phyloP scores from a whole-genome alignment of 2,888 invertebrate genomes.

The Disparrhopalites patrizii region DNA sequence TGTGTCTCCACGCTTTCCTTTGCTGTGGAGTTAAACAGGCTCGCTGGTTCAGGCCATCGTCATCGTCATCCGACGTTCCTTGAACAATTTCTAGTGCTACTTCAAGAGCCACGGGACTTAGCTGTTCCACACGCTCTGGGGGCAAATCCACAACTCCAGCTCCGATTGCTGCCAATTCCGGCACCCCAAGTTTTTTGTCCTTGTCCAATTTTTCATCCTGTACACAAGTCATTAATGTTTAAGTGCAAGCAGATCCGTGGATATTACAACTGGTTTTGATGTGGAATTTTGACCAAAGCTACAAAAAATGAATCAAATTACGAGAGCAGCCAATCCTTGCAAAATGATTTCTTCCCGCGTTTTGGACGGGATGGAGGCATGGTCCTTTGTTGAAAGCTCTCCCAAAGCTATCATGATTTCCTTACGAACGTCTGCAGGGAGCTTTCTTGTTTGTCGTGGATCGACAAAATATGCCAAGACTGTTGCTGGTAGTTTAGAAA shows the following conservation, averaged over 20 bases:
- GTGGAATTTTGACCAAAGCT: background rate
- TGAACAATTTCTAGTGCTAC: slow-evolving; percentile 40
- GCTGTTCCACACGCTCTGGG: slow-evolving; percentile 31
- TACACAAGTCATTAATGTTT: background rate
- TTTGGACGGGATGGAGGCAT: slow-evolving; percentile 41
- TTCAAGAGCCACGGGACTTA: slow-evolving; percentile 44
- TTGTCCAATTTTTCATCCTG: slow-evolving; percentile 26
- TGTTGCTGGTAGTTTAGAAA: slow-evolving; percentile 42
- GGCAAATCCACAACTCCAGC: slow-evolving; percentile 41
- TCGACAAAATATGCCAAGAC: slow-evolving; percentile 46
- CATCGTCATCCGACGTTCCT: slow-evolving; percentile 45
- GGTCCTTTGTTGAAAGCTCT: slow-evolving; percentile 45
- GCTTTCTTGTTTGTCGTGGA: slow-evolving; percentile 36
- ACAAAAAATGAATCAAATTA: background rate
- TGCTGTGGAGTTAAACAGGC: slow-evolving; percentile 41
- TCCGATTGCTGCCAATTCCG: slow-evolving; percentile 44
- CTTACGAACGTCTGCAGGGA: slow-evolving; percentile 40
- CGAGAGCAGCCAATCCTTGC: slow-evolving; percentile 43
- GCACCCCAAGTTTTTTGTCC: slow-evolving; percentile 36
- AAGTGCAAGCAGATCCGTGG: background rate
- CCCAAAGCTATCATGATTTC: slow-evolving; percentile 47
- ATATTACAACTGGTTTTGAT: background rate
- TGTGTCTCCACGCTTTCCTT: slow-evolving; percentile 41
- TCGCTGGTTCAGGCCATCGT: slow-evolving; percentile 41
- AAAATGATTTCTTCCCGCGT: slow-evolving; percentile 45